These are phyloP conservation scores for Cetonia aurata DNA, from an alignment of 2,888 invertebrate species.

Conservation along the genomic window DNA sequence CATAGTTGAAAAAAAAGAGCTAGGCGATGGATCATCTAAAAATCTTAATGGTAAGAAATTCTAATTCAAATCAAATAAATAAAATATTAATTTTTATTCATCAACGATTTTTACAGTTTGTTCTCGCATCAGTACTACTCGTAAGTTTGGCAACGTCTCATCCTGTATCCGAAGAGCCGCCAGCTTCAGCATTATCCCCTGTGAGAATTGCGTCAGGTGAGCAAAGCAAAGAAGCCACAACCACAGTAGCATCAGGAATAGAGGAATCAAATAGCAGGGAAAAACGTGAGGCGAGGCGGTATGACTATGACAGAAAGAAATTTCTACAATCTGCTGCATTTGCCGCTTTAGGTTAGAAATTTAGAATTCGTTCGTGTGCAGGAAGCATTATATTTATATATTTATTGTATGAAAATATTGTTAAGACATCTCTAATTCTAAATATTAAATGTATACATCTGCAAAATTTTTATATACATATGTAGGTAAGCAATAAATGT, in stretches of 20 bases:
- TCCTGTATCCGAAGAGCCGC: not conserved
- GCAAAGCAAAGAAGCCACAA: not conserved
- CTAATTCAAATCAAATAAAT: not conserved
- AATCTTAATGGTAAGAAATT: conserved; percentile 21
- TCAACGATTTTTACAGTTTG: conserved; percentile 1
- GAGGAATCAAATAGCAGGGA: conserved; percentile 7
- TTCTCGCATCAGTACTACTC: not conserved
- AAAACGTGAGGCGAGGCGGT: conserved; percentile 29
- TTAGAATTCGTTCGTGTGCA: not conserved
- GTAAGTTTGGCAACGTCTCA: conserved; percentile 1
- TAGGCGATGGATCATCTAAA: too few relatives aligned
- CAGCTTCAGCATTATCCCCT: conserved; percentile 11
- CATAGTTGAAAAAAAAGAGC: too few relatives aligned
- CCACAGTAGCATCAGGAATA: too few relatives aligned
- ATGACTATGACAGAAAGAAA: conserved; percentile 17
- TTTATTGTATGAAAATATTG: conserved; percentile 2
- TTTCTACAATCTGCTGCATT: conserved; percentile 25
- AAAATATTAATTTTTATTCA: not conserved
- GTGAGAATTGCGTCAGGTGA: not conserved
- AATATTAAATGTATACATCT: conserved; percentile 5
- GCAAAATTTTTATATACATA: too few relatives aligned
- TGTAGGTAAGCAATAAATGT: too few relatives aligned
- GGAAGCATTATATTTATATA: not conserved
- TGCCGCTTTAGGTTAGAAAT: conserved; percentile 24
- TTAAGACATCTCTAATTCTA: not conserved